Percentiles rank a stretch among this genome's conserved stretches.
Evolutionary conservation across 2,113 vertebrate genomes (phyloP).

Genomic region (Origma solitaria): DNA sequence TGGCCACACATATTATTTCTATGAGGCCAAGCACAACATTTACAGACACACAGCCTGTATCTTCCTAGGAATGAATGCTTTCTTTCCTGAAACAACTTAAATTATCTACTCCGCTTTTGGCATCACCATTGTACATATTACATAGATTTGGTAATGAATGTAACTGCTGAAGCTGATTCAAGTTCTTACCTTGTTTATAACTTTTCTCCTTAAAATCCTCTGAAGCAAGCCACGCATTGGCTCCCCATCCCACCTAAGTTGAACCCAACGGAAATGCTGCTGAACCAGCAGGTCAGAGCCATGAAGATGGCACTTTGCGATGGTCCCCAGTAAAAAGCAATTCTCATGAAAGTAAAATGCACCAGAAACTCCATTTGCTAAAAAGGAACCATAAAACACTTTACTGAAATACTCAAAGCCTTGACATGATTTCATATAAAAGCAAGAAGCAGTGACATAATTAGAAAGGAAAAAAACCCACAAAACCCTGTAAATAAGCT

Average conservation of each 20-base stretch:
- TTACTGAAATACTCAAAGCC: neutral
- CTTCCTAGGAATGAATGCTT: neutral
- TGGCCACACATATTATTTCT: neutral
- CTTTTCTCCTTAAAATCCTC: conserved; percentile 84
- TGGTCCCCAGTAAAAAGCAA: conserved; percentile 86
- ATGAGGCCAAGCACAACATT: neutral
- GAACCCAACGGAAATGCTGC: conserved; percentile 95
- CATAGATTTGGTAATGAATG: neutral
- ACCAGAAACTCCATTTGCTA: conserved; percentile 75
- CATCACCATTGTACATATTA: neutral
- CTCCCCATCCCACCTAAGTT: conserved; percentile 91
- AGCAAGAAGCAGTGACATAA: neutral
- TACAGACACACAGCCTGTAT: neutral
- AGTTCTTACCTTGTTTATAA: conserved; percentile 80
- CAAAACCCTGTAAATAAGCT: neutral
- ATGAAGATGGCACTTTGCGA: conserved; percentile 86
- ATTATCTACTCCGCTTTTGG: neutral
- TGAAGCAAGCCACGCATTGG: conserved; percentile 86
- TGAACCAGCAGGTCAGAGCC: conserved; percentile 87
- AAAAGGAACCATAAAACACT: conserved; percentile 18
- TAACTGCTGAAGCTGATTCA: neutral
- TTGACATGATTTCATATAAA: neutral
- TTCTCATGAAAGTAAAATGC: conserved; percentile 84
- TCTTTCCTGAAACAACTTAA: neutral
- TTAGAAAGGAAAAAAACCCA: neutral